Evolutionary conservation across 2,888 invertebrate genomes (phyloP), one percentile per base, ranked within the genome.

Genomic region (Philaethria dido): DNA sequence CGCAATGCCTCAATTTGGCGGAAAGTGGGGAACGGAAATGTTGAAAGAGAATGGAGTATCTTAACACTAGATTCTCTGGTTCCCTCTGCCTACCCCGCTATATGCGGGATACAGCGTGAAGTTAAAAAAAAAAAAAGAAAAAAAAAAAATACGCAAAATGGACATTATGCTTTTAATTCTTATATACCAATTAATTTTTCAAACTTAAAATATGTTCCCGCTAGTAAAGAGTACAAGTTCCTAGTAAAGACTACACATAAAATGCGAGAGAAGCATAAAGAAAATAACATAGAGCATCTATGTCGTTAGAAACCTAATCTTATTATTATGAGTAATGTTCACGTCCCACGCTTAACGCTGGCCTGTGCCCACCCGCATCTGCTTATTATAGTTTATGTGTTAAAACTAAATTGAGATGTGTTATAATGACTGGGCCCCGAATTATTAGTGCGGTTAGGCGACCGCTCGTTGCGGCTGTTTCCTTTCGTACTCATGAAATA

Each of bases 361-460:
- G n/a, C 22, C 20, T 39, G 39, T 69, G 87, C 79, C 90, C 91
- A 90, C 91, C 88, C 90, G 89, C 88, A 85, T 84, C 84, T 83
- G 74, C 82, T 86, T 86, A 87, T 87, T 88, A 88, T 86, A 78
- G 85, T 85, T 86, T 86, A 87, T 85, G 88, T 84, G 85, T 86
- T 82, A 83, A 84, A 84, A 84, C 86, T 78, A 85, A 90, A 90
- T 90, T 88, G 90, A 92, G 91, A 91, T 83, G 92, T 92, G 91
- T 89, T 82, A 90, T 90, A 91, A 90, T 88, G 85, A 86, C 85
- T 80, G 81, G 83, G 78, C 80, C 85, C 84, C 84, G 85, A 85
- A 85, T 86, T 87, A 83, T 82, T 72, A 75, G 72, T 76, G 33
- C 78, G 81, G 77, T 80, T 82, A 75, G 75, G 47, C 9, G 18